Evolutionary conservation across 2,888 invertebrate genomes (phyloP).

Genomic region (Ctena decussata): DNA sequence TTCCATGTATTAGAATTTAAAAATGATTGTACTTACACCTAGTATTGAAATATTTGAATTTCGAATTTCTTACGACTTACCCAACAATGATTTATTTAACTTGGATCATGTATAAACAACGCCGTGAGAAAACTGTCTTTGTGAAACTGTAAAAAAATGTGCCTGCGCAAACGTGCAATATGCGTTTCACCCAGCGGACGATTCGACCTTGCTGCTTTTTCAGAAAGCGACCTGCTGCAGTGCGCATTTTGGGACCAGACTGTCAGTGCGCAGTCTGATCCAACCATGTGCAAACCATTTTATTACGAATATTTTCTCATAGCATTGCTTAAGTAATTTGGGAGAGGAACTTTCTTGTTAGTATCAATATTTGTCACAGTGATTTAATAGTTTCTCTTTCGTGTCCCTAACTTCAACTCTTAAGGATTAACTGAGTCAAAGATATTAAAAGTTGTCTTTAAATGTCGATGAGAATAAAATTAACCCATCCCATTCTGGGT

Average conservation of each 20-base stretch:
- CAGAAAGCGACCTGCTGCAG: no score
- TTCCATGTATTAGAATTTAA: not conserved
- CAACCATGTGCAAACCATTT: no score
- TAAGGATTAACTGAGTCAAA: not conserved
- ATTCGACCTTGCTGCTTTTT: no score
- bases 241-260: no score
- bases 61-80: not conserved
- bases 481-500: no score
- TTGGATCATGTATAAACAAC: not conserved
- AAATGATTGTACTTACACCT: not conserved
- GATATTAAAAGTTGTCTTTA: not conserved
- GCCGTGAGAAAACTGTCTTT: no score
- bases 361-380: slow-evolving; percentile 6
- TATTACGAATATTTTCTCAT: no score
- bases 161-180: no score
- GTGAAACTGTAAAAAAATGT: no score
- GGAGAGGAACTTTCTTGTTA: not conserved
- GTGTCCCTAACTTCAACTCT: not conserved
- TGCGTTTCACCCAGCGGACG: no score
- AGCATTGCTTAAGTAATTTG: not conserved
- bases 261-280: no score
- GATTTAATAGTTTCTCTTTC: not conserved
- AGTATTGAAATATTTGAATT: not conserved
- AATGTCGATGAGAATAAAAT: no score
- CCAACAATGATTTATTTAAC: not conserved